Evolutionary conservation across 2,888 invertebrate species (phyloP).

Genomic region (Opisthograptis luteolata): DNA sequence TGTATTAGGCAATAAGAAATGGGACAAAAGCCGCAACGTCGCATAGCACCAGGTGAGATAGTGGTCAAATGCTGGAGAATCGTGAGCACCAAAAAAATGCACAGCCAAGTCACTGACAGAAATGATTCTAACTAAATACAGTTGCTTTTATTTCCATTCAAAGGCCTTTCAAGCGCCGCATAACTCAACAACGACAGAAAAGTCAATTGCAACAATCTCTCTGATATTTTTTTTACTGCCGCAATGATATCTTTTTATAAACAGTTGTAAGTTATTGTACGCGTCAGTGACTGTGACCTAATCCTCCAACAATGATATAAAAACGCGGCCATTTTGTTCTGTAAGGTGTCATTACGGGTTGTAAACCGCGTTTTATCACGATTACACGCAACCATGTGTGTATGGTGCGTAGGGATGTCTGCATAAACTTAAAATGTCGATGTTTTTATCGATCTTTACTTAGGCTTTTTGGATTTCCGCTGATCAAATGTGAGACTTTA

Average conservation of each 20-base stretch:
- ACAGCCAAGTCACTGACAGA: no score
- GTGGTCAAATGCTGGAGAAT: no score
- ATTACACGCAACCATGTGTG: conserved; percentile 38
- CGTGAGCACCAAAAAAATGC: no score
- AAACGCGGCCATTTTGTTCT: conserved; percentile 33
- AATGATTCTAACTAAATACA: neutral
- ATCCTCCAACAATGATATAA: conserved; percentile 28
- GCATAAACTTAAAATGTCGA: neutral
- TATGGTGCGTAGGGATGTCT: conserved; percentile 5
- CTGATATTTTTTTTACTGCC: conserved; percentile 11
- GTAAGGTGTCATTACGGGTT: conserved; percentile 53
- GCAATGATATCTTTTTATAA: conserved; percentile 4
- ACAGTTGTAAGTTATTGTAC: conserved; percentile 31
- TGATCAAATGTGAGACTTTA: no score
- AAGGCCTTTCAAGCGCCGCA: neutral
- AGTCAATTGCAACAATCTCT: conserved; percentile 13
- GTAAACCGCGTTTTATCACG: conserved; percentile 49
- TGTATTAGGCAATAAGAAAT: no score
- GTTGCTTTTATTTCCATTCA: conserved; percentile 1
- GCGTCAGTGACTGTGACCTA: conserved; percentile 26
- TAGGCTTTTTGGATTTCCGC: no score
- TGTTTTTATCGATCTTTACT: conserved; percentile 1
- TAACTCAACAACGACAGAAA: neutral
- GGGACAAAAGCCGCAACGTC: no score
- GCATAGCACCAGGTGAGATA: no score